These are phyloP conservation scores for Oryctes rhinoceros DNA, from an alignment of 1,140 invertebrate species.

Conservation along the genomic window DNA sequence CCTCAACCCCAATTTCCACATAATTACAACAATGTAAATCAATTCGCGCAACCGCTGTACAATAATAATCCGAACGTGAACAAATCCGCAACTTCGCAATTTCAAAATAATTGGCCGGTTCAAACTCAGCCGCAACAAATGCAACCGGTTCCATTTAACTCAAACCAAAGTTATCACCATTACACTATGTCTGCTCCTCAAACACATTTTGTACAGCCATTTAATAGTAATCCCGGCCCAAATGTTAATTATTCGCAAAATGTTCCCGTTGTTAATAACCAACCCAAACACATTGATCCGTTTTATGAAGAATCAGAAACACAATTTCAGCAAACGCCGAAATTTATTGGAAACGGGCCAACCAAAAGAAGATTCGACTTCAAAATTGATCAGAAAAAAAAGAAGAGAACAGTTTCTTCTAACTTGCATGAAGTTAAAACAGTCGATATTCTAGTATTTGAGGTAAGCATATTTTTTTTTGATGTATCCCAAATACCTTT, in stretches of 20 bases:
- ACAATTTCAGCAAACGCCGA: background rate
- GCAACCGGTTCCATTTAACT: background rate
- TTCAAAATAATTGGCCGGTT: conserved; percentile 12
- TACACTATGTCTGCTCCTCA: conserved; percentile 4
- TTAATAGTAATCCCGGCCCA: background rate
- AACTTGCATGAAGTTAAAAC: conserved; percentile 43
- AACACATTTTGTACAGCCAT: background rate
- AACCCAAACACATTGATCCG: background rate
- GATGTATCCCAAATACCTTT: background rate
- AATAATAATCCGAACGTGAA: background rate
- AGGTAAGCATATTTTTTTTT: conserved; percentile 1
- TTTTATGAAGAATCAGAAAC: conserved; percentile 18
- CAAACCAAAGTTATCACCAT: background rate
- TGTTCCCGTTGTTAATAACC: conserved; percentile 22
- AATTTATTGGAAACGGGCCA: conserved; percentile 11
- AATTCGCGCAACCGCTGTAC: background rate
- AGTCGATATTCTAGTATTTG: conserved; percentile 18
- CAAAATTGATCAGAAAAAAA: conserved; percentile 35
- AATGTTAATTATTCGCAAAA: conserved; percentile 22
- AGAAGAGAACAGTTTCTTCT: conserved; percentile 38
- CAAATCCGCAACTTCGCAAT: background rate
- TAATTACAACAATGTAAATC: conserved; percentile 11
- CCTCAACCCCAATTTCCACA: conserved; percentile 21
- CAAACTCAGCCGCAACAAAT: background rate
- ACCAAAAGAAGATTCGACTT: conserved; percentile 39